These are phyloP conservation scores for Dinoponera quadriceps DNA, from an alignment of 1,140 invertebrate genomes.

Conservation along the genomic window DNA sequence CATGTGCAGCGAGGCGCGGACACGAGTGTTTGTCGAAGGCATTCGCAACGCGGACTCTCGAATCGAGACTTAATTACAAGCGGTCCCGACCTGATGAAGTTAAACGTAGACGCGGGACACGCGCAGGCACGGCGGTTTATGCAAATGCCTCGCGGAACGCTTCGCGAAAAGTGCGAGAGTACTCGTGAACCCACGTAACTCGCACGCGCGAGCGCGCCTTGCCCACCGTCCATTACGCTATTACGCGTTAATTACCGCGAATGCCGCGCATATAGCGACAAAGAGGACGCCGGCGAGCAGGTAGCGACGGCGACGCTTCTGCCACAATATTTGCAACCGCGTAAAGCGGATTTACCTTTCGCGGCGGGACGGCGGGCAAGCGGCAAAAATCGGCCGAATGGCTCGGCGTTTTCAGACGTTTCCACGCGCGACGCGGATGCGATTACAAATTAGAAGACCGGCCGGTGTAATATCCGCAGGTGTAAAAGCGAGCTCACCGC, in stretches of 20 bases:
- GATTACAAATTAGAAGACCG: constrained; percentile 46
- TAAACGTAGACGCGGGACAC: no score
- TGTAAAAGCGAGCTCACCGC: constrained; percentile 20
- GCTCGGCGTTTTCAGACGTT: not conserved
- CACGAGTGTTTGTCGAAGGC: no score
- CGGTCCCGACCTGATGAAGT: not conserved
- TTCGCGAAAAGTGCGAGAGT: not conserved
- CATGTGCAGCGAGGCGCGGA: not conserved
- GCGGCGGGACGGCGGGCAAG: not conserved
- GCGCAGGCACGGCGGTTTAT: no score
- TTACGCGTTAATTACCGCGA: constrained; percentile 58
- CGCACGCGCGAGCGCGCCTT: not conserved
- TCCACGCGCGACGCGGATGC: constrained; percentile 5
- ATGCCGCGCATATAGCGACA: not conserved
- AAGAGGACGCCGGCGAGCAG: not conserved
- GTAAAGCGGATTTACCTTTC: constrained; percentile 25
- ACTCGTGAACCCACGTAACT: constrained; percentile 15
- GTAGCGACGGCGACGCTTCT: constrained; percentile 6
- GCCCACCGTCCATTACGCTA: constrained; percentile 7
- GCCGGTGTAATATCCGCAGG: not conserved
- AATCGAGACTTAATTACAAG: constrained; percentile 17
- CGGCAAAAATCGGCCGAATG: constrained; percentile 9
- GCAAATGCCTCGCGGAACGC: not conserved
- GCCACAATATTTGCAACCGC: constrained; percentile 33
- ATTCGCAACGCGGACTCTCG: not conserved